Evolutionary conservation across 2,797 vertebrate genomes (phyloP).

Genomic region (Rhabdophis nuchalis): DNA sequence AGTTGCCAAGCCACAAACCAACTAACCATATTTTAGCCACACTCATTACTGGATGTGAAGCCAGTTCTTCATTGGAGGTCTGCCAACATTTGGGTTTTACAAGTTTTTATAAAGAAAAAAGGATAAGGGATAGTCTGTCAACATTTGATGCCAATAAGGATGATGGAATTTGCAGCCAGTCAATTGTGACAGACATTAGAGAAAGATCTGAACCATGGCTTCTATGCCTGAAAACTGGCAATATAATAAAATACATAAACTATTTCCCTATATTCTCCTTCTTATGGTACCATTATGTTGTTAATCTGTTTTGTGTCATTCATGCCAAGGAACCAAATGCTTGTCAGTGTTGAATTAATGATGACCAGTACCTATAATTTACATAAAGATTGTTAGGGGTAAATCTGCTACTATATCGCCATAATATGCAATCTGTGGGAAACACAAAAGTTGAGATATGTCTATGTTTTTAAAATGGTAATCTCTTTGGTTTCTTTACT

Average conservation of each 20-base stretch:
- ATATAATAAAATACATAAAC: background rate
- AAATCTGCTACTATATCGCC: constrained; percentile 33
- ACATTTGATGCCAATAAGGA: background rate
- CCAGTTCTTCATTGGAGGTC: background rate
- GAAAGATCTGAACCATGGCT: background rate
- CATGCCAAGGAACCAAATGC: background rate
- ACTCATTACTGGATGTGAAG: background rate
- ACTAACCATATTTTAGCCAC: background rate
- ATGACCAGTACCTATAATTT: background rate
- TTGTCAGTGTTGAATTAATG: constrained; percentile 1
- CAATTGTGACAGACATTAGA: background rate
- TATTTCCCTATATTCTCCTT: constrained; percentile 6
- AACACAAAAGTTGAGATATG: background rate
- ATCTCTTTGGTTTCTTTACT: constrained; percentile 48
- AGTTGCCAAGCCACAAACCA: background rate
- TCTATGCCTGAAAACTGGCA: background rate
- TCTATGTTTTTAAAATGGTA: constrained; percentile 13
- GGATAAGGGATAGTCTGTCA: too few relatives aligned
- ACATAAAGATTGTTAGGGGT: background rate
- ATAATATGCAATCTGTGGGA: background rate
- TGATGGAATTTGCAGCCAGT: background rate
- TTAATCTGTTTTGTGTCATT: constrained; percentile 6
- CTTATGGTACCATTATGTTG: background rate
- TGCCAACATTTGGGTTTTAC: background rate
- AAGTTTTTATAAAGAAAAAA: too few relatives aligned